Conservation (phyloP, 64 coral and sea anemone genomes). For the Orbicella faveolata region DNA sequence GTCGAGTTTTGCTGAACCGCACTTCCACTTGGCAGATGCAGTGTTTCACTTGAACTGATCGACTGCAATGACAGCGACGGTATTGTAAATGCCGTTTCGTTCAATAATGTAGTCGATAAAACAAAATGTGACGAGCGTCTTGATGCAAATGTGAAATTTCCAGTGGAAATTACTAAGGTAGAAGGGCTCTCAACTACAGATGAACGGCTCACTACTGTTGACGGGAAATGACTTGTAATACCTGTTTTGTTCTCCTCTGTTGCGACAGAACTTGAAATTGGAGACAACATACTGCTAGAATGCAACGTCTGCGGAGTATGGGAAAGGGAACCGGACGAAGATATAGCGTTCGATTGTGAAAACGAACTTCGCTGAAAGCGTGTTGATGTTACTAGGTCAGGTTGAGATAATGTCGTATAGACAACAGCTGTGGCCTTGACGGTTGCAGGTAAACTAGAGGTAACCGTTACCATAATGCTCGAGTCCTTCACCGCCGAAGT, state of each 20-base stretch:
- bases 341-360: not conserved
- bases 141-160: not conserved
- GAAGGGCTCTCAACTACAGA: not conserved
- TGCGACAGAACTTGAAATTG: not conserved
- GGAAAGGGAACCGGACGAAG: not conserved
- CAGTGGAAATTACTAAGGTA: not conserved
- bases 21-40: not conserved
- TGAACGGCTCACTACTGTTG: no score
- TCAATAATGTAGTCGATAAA: no score
- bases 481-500: not conserved
- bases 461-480: not conserved
- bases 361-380: not conserved
- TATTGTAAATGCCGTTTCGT: not conserved
- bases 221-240: not conserved
- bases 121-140: not conserved
- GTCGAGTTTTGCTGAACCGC: not conserved
- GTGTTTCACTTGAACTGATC: not conserved
- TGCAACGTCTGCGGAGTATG: not conserved
- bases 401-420: not conserved
- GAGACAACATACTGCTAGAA: not conserved
- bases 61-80: not conserved
- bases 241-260: not conserved
- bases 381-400: not conserved
- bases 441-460: not conserved
- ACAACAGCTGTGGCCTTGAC: not conserved